A percentile compares a stretch with the other conserved stretches of the same genome.
These are phyloP conservation scores for Drusus annulatus DNA, from an alignment of 1,140 invertebrate genomes.

Conservation along the genomic window DNA sequence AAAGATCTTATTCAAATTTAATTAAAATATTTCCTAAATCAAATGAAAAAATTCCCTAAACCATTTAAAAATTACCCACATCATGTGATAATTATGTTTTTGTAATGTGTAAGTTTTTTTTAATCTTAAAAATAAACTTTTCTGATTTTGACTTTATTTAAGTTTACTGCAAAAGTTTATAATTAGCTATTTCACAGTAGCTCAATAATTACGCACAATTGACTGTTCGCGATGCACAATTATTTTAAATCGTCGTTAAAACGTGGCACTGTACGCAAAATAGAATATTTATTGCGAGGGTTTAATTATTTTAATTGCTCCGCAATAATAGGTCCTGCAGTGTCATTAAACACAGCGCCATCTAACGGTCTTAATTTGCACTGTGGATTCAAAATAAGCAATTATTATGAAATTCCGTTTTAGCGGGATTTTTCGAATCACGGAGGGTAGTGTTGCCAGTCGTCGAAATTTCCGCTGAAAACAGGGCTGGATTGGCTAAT, in stretches of 20 bases:
- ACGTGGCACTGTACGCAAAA: not conserved
- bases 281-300: not conserved
- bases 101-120: too few relatives aligned
- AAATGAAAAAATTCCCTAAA: too few relatives aligned
- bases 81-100: too few relatives aligned
- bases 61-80: too few relatives aligned
- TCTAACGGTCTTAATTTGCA: constrained; percentile 14
- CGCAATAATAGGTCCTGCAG: constrained; percentile 16
- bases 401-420: constrained; percentile 46
- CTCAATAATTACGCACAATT: not conserved
- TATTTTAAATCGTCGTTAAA: constrained; percentile 11
- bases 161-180: too few relatives aligned
- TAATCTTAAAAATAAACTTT: too few relatives aligned
- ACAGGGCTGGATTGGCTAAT: too few relatives aligned
- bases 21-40: too few relatives aligned
- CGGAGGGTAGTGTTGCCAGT: constrained; percentile 6
- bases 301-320: constrained; percentile 9
- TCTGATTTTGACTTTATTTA: too few relatives aligned
- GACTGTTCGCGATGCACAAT: constrained; percentile 8
- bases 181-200: not conserved
- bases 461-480: constrained; percentile 1
- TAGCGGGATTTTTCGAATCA: constrained; percentile 33
- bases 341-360: constrained; percentile 14
- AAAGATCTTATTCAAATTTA: too few relatives aligned
- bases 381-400: constrained; percentile 40